Base-by-base conservation (phyloP, 2,888 invertebrate genomes). In the Tromatobia lineatoria region DNA sequence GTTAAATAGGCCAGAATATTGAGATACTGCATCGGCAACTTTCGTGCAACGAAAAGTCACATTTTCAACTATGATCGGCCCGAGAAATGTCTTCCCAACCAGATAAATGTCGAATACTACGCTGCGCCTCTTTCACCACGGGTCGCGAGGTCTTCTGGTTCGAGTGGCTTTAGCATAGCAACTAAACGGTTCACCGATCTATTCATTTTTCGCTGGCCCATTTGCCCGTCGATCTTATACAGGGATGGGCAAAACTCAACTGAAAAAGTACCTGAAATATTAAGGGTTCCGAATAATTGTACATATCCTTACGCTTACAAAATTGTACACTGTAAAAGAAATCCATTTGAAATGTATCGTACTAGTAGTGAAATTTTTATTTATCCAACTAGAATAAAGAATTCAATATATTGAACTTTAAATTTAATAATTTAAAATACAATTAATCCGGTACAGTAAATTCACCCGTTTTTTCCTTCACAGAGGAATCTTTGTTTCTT, bases 61-160 rank as follows among this genome's bases (percentile, higher is more conserved):
- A 20, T 64, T 64, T 64, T 38, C 20, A 64, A 11, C 38, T 29
- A 34, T n/a, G 34, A 29, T 42, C 10, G 20, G 25, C 34, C 20
- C 11, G 20, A 38, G 18, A 11, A 64, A 38, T 38, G n/a, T 4
- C 11, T 34, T 10, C 18, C 38, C 38, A 20, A 64, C 34, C 38
- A 38, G 18, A 64, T 64, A 64, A 64, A 64, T 64, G 64, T 64
- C 64, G 64, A 64, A 64, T 64, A 20, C 38, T 64, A 20, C 42
- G 10, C 64, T 15, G 59, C 25, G 15, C 25, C 29, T 25, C 25
- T 64, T 42, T 20, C 64, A 18, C 3, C 64, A 64, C 38, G 42
- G 64, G 38, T 64, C 64, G 64, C 38, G 38, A 18, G 64, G 64
- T 42, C 38, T 11, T 8, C 34, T 10, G 6, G 64, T 20, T 38